Evolutionary conservation across 2,888 invertebrate species (phyloP), one percentile per base, ranked within the genome.

Genomic region (Mesorhabditis belari): DNA sequence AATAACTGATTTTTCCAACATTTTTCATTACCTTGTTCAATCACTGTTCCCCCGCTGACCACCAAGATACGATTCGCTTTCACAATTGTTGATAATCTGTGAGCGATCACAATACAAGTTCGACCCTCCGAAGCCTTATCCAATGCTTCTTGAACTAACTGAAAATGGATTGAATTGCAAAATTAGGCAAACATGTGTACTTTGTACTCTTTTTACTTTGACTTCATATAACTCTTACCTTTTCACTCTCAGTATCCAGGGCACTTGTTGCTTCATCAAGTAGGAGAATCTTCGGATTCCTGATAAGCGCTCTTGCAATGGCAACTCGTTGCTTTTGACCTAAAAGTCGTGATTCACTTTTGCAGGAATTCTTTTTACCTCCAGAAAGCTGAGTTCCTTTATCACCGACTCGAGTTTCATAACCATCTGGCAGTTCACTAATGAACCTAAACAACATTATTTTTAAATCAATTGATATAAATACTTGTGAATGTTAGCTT

Each of bases 131-230:
- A n/a, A n/a, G n/a, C n/a, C n/a, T n/a, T n/a, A n/a, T 91, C 90
- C 62, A 91, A 81, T 0, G 91, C 91, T 74, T 88, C 88, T 84
- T 91, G 91, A 0, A 91, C n/a, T n/a, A n/a, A n/a, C n/a, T n/a
- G n/a, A n/a, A n/a, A n/a, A n/a, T n/a, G n/a, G n/a, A n/a, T n/a
- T n/a, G n/a, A n/a, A n/a, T n/a, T n/a, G n/a, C n/a, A n/a, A n/a
- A n/a, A n/a, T n/a, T n/a, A n/a, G n/a, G n/a, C n/a, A n/a, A n/a
- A n/a, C n/a, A n/a, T n/a, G n/a, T n/a, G n/a, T n/a, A n/a, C n/a
- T n/a, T n/a, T n/a, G n/a, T n/a, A n/a, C n/a, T n/a, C n/a, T n/a
- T n/a, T n/a, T n/a, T n/a, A n/a, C n/a, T n/a, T n/a, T n/a, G n/a
- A n/a, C n/a, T n/a, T n/a, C n/a, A n/a, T n/a, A n/a, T n/a, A n/a